Evolutionary conservation across 2,888 invertebrate species (phyloP).

Genomic region (Masnerella sp.): DNA sequence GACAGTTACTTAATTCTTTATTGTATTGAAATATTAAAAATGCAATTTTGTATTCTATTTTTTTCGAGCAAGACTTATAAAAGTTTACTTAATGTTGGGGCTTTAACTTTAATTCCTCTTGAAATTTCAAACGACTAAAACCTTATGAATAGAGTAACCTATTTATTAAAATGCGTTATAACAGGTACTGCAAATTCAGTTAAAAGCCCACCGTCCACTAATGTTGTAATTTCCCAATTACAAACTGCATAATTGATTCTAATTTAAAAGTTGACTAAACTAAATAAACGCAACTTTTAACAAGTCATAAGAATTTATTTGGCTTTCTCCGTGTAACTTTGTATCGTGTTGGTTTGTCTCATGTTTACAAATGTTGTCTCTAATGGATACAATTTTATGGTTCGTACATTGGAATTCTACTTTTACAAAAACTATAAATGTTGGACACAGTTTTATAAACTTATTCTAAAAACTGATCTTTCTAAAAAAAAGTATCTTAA

Average conservation of each 20-base stretch:
- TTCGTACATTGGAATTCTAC: not conserved
- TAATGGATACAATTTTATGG: conserved; percentile 23
- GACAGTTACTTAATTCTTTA: conserved; percentile 3
- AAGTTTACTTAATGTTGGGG: conserved; percentile 19
- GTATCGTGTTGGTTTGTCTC: conserved; percentile 9
- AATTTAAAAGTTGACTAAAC: conserved; percentile 10
- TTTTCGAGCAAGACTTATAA: conserved; percentile 3
- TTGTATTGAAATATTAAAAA: conserved; percentile 19
- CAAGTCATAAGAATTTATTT: conserved; percentile 29
- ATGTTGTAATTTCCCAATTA: conserved; percentile 7
- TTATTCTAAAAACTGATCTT: not conserved
- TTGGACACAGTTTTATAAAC: not conserved
- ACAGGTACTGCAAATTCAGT: conserved; percentile 1
- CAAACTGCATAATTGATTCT: conserved; percentile 8
- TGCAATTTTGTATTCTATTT: conserved; percentile 7
- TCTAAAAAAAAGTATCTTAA: too few relatives aligned
- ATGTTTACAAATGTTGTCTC: conserved; percentile 18
- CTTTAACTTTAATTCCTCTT: conserved; percentile 27
- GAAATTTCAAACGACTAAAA: conserved; percentile 11
- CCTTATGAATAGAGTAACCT: conserved; percentile 16
- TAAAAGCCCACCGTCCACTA: not conserved
- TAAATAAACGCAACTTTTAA: conserved; percentile 26
- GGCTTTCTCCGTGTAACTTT: conserved; percentile 11
- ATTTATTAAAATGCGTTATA: conserved; percentile 16
- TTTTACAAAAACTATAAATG: not conserved